These are phyloP conservation scores for Probaryconus sp. DNA, from an alignment of 1,140 invertebrate genomes.

Conservation along the genomic window DNA sequence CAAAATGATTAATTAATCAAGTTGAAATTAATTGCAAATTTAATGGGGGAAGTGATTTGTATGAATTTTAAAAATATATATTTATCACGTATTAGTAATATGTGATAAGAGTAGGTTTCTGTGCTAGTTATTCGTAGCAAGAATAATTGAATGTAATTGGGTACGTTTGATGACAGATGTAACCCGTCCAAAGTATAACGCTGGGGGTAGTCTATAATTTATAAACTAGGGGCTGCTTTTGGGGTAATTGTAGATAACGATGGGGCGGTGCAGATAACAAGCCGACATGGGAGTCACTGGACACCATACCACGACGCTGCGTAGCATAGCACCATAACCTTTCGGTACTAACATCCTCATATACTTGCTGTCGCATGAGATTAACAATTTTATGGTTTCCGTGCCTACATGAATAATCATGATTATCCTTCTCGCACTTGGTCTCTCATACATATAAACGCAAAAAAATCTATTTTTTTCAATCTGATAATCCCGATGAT, in stretches of 20 bases:
- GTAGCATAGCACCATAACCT: slow-evolving; percentile 69
- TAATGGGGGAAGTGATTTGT: too few relatives aligned
- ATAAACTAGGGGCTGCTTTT: slow-evolving; percentile 78
- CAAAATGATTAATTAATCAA: too few relatives aligned
- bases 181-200: slow-evolving; percentile 63
- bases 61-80: background rate
- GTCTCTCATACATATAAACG: too few relatives aligned
- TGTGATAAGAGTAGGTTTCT: slow-evolving; percentile 46
- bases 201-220: slow-evolving; percentile 75
- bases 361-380: slow-evolving; percentile 14
- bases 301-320: slow-evolving; percentile 69
- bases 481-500: too few relatives aligned
- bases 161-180: slow-evolving; percentile 73
- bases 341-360: slow-evolving; percentile 59
- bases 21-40: too few relatives aligned
- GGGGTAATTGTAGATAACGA: slow-evolving; percentile 79
- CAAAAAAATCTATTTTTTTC: too few relatives aligned
- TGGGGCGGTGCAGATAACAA: slow-evolving; percentile 77
- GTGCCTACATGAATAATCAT: slow-evolving; percentile 4
- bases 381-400: slow-evolving; percentile 22
- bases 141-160: slow-evolving; percentile 71
- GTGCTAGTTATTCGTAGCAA: slow-evolving; percentile 38
- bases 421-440: slow-evolving; percentile 31
- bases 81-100: slow-evolving; percentile 25
- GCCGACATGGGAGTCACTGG: slow-evolving; percentile 77